These are phyloP conservation scores for Alviniconcha strummeri DNA, from an alignment of 2,888 invertebrate species.

Conservation along the genomic window DNA sequence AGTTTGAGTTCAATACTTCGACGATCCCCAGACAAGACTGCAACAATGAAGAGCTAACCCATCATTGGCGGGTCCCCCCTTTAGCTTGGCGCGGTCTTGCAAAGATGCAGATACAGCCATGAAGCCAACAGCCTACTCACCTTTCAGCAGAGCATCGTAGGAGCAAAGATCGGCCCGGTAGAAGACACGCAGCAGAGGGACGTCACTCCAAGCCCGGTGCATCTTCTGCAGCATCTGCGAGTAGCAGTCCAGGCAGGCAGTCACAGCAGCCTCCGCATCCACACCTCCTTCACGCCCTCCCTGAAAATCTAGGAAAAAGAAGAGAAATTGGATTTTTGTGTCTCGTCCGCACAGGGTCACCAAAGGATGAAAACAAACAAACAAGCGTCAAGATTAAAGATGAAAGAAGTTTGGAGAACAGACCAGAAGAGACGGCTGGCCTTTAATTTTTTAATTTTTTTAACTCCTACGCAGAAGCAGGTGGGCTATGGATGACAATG, in stretches of 20 bases:
- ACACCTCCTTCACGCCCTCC: background rate
- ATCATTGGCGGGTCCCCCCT: too few species aligned
- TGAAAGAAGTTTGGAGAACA: too few species aligned
- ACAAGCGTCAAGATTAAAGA: too few species aligned
- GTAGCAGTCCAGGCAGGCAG: conserved; percentile 23
- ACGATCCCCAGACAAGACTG: too few species aligned
- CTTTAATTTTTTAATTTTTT: too few species aligned
- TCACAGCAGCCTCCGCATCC: conserved; percentile 9
- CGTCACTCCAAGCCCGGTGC: conserved; percentile 30
- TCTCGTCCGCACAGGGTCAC: too few species aligned
- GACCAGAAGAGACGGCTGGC: too few species aligned
- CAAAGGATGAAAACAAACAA: too few species aligned
- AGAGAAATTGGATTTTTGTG: background rate
- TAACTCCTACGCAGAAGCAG: background rate
- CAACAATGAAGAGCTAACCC: too few species aligned
- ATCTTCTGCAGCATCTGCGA: conserved; percentile 26
- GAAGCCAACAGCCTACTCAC: conserved; percentile 23
- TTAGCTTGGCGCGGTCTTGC: too few species aligned
- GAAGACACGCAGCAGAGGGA: conserved; percentile 45
- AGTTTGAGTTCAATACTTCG: background rate
- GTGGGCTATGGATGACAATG: background rate
- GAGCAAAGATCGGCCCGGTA: conserved; percentile 38
- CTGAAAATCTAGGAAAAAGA: background rate
- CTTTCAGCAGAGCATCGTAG: conserved; percentile 38
- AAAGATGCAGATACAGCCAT: too few species aligned